phyloP scores from a whole-genome alignment of 2,888 invertebrate genomes.

The Orthosia gracilis region DNA sequence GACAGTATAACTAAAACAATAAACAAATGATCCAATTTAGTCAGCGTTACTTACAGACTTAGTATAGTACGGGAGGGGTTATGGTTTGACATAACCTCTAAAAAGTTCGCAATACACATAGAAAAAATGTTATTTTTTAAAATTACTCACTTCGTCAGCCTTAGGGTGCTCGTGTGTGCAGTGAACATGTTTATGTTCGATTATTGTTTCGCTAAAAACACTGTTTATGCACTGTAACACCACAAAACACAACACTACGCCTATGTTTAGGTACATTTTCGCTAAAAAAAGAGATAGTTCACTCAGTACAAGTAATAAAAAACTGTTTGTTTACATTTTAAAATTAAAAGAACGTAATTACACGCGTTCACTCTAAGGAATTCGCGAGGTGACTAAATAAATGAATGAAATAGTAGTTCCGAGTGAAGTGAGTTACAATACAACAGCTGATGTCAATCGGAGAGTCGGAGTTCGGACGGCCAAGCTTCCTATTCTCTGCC shows the following conservation, averaged over 20 bases:
- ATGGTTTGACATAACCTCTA: constrained; percentile 64
- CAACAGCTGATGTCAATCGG: constrained; percentile 65
- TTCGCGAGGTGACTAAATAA: constrained; percentile 73
- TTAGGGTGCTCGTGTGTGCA: constrained; percentile 93
- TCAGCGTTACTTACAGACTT: constrained; percentile 1
- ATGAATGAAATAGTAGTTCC: constrained; percentile 60
- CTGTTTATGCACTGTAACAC: constrained; percentile 71
- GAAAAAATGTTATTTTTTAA: constrained; percentile 40
- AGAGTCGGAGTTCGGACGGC: constrained; percentile 23
- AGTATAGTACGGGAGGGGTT: constrained; percentile 3
- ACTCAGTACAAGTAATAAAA: constrained; percentile 70
- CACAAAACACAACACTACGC: constrained; percentile 72
- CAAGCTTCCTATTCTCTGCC: constrained; percentile 52
- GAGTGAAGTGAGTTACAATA: constrained; percentile 64
- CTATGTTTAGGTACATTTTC: constrained; percentile 70
- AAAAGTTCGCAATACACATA: constrained; percentile 32
- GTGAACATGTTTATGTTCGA: constrained; percentile 81
- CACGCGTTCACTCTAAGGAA: constrained; percentile 49
- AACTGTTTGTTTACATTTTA: constrained; percentile 86
- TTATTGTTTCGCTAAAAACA: constrained; percentile 74
- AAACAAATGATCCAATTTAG: constrained; percentile 41
- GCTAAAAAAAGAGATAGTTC: constrained; percentile 73
- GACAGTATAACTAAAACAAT: constrained; percentile 37
- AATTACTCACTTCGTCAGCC: constrained; percentile 92
- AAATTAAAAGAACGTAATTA: constrained; percentile 48